phyloP scores from a whole-genome alignment of 2,797 vertebrate genomes.

The Dryobates pubescens region DNA sequence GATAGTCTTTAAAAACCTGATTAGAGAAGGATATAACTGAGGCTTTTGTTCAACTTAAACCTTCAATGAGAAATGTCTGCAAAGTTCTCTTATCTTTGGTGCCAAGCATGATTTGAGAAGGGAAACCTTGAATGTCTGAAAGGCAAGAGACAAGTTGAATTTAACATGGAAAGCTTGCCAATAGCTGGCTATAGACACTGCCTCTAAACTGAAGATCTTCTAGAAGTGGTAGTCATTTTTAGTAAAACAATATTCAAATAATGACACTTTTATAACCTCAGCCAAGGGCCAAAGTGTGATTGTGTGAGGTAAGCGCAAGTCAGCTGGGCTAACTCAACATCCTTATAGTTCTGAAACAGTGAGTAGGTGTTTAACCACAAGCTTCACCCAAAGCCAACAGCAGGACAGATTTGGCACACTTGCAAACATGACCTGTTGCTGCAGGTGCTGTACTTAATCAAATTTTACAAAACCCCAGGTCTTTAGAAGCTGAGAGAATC shows the following conservation, averaged over 20 bases:
- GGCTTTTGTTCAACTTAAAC: conserved; percentile 18
- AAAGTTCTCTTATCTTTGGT: background rate
- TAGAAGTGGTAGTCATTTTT: background rate
- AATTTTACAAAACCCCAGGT: fast-evolving
- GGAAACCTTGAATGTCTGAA: background rate
- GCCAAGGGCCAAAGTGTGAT: background rate
- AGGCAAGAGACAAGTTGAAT: conserved; percentile 4
- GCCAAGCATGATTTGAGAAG: background rate
- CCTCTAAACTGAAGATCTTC: background rate
- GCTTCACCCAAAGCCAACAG: background rate
- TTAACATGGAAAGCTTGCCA: background rate
- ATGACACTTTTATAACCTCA: background rate
- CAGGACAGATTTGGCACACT: background rate
- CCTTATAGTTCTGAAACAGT: background rate
- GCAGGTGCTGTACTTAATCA: background rate
- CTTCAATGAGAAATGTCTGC: background rate
- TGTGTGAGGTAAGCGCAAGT: background rate
- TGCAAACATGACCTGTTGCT: background rate
- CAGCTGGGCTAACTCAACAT: background rate
- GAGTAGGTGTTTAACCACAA: background rate
- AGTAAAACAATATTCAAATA: background rate
- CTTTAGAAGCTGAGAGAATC: background rate
- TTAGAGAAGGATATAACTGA: background rate
- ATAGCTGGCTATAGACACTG: background rate
- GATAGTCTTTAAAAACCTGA: conserved; percentile 27